Base-by-base conservation (phyloP, 2,797 vertebrate genomes). In the Avahi laniger region DNA sequence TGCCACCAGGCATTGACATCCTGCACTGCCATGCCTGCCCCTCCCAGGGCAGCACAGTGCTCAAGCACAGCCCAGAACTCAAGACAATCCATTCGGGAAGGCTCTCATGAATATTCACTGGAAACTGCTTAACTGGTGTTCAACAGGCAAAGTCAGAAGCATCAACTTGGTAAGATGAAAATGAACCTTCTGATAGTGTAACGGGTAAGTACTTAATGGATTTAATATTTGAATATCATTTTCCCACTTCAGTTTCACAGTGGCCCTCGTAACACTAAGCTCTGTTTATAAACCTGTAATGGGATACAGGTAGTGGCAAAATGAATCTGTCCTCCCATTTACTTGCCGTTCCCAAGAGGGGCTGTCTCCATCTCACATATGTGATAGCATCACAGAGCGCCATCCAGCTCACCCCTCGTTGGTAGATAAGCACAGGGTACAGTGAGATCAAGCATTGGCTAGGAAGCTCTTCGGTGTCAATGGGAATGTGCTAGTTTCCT, bases 81-180 rank as follows among this genome's bases (percentile, higher is more conserved):
- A 76, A 78, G n/a, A 43, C 13, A 78, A 46, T 7, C 17, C 70
- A 30, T 18, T 57, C 6, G 24, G 38, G 48, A 63, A 91, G 54
- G 50, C 13, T 0, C 2, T 26, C 73, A 35, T 46, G 88, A 82
- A 61, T 2, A 54, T 24, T 48, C 48, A 78, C 0, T 48, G 41
- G 46, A 46, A 91, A 82, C 41, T 33, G 7, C 48, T 41, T 65
- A 59, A 78, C 1, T 75, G 78, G 15, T 20, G 13, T 73, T 90
- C 69, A 80, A 13, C 18, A 41, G 70, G 70, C 41, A 76, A 41
- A 85, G 38, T 65, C 75, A 7, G 15, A 43, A 43, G 43, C 43
- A 43, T 43, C 43, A 8, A 43, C 43, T 43, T 43, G 43, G 7
- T 43, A 43, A 94, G 76, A 94, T 52, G 72, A 94, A 97, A 78